These are phyloP conservation scores for Peromyscus polionotus DNA, from an alignment of 2,113 vertebrate genomes.

Conservation along the genomic window DNA sequence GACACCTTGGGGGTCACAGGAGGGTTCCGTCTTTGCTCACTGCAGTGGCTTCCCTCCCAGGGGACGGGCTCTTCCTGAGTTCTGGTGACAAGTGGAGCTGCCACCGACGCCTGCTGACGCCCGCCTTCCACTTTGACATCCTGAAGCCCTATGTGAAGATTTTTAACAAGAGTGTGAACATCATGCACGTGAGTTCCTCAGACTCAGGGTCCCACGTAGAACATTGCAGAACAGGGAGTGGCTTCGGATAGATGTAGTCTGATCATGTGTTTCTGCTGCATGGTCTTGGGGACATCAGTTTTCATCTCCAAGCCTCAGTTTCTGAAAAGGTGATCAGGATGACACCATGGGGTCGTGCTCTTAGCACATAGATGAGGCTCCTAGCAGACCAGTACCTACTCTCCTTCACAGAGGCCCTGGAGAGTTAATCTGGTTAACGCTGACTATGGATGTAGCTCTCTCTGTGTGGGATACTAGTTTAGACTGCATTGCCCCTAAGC, in stretches of 20 bases:
- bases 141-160: slow-evolving; percentile 89
- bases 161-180: slow-evolving; percentile 89
- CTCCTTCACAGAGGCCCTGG: not conserved
- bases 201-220: no score
- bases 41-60: slow-evolving; percentile 39
- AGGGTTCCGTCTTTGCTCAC: not conserved
- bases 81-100: slow-evolving; percentile 89
- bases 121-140: slow-evolving; percentile 93
- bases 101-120: slow-evolving; percentile 89
- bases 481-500: not conserved
- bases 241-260: not conserved
- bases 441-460: no score
- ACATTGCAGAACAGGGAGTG: not conserved
- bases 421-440: not conserved
- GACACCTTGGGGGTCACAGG: not conserved
- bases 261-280: fast-evolving
- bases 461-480: no score
- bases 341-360: not conserved
- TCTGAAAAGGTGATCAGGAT: not conserved
- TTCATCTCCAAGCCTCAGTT: not conserved
- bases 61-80: slow-evolving; percentile 89
- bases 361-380: not conserved
- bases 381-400: not conserved
- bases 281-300: not conserved
- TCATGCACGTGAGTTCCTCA: slow-evolving; percentile 90